phyloP scores from a whole-genome alignment of 37 sponge, comb jelly and placozoan species.

The Spongia lamella region DNA sequence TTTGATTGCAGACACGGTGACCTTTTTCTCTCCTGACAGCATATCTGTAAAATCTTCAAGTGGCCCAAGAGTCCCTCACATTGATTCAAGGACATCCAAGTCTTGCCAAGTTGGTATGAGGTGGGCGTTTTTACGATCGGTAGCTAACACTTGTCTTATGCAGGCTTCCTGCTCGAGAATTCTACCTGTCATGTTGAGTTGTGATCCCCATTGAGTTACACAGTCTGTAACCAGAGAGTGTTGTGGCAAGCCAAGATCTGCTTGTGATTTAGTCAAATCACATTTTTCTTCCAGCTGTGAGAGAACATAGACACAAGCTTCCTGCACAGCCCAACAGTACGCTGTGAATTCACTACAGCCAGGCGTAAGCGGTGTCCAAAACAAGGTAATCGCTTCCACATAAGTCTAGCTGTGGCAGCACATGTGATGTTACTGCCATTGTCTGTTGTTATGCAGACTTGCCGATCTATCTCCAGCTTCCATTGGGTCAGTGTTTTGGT shows the following conservation, averaged over 20 bases:
- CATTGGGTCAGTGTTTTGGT: slow-evolving; percentile 14
- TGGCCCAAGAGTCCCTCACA: slow-evolving; percentile 13
- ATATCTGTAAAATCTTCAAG: slow-evolving; percentile 23
- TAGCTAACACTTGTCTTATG: not conserved
- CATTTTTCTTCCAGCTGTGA: slow-evolving; percentile 19
- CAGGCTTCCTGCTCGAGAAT: slow-evolving; percentile 30
- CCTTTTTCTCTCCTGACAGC: too few relatives aligned
- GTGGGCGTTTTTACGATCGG: slow-evolving; percentile 1
- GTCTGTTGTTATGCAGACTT: slow-evolving; percentile 23
- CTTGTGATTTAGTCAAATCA: slow-evolving; percentile 2
- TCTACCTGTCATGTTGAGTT: slow-evolving; percentile 7
- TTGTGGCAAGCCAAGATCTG: not conserved
- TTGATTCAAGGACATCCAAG: slow-evolving; percentile 7
- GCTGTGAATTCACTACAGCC: slow-evolving; percentile 6
- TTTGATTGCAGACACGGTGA: slow-evolving; percentile 10
- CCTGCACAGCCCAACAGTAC: slow-evolving; percentile 10
- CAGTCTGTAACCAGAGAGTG: slow-evolving; percentile 2
- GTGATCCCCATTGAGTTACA: slow-evolving; percentile 22
- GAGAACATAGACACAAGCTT: slow-evolving; percentile 32
- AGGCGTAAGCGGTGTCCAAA: slow-evolving; percentile 36
- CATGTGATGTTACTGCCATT: slow-evolving; percentile 22
- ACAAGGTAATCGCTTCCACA: slow-evolving; percentile 22
- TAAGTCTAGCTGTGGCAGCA: slow-evolving; percentile 11
- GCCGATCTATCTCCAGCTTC: slow-evolving; percentile 2
- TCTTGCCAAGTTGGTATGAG: slow-evolving; percentile 10